Base-by-base conservation (phyloP, 2,888 invertebrate species). In the Athetis lepigone region DNA sequence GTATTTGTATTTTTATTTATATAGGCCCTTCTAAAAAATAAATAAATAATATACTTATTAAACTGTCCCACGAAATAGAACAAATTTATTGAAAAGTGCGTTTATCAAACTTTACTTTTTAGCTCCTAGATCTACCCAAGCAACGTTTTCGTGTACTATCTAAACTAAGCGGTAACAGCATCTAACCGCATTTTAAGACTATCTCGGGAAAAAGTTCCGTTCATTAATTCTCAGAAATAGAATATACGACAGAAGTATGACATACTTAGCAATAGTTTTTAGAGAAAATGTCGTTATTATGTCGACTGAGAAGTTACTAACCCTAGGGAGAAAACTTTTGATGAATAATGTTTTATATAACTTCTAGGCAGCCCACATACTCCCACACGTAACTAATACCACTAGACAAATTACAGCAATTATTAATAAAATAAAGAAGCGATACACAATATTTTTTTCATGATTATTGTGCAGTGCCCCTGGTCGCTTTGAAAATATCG, bases 191-290 rank as follows among this genome's bases (percentile, higher is more conserved):
- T 57, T 59, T 59, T 42, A 58, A n/a, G 58, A 42, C 42, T 8
- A 57, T 19, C 58, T 42, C 18, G 29, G 58, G 58, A 40, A 25
- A 47, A 33, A 25, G n/a, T 33, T 29, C 40, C 25, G 7, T 49
- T 61, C 23, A 49, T 61, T 61, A 61, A 47, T 47, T 40, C 61
- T 47, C 23, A 40, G 33, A 47, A 61, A 61, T 42, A 33, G 40
- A 61, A 61, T 61, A n/a, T 27, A 61, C 19, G 33, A 13, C 40
- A 33, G 5, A 33, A 40, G 25, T 47, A 60, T 25, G 42, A 42
- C 33, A 58, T 25, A 33, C 33, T 43, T 19, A 21, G 39, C 13
- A 39, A 39, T 13, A 57, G 37, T 55, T 39, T 36, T 27, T 27
- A 9, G 42, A 43, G 25, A 43, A 36, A 59, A 36, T 43, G 42